Conservation (phyloP, 2,113 vertebrate species). For the Hippocampus guttulatus region DNA sequence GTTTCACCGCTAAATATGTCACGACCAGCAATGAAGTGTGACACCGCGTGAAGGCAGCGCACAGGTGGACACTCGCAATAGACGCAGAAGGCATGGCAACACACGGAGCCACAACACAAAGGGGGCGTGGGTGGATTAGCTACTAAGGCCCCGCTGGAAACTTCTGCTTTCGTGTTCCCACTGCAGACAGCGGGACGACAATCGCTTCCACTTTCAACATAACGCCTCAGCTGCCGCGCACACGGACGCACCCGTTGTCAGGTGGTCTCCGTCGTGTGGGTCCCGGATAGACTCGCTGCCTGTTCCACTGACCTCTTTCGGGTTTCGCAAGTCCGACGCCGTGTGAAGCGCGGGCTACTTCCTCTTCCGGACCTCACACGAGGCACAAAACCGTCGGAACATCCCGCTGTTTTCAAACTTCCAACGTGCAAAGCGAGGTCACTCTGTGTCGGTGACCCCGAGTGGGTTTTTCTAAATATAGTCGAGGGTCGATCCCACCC, state of each 20-base stretch:
- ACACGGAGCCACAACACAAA: conserved; percentile 24
- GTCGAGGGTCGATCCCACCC: conserved; percentile 26
- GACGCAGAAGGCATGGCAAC: conserved; percentile 31
- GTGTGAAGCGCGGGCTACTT: not conserved
- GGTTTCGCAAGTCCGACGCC: conserved; percentile 48
- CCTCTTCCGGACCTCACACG: conserved; percentile 20
- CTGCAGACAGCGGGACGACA: conserved; percentile 42
- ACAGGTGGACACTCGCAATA: conserved; percentile 42
- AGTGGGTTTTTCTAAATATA: conserved; percentile 42
- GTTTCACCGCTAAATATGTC: not conserved
- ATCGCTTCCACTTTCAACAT: conserved; percentile 59
- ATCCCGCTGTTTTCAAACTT: not conserved
- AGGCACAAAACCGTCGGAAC: not conserved
- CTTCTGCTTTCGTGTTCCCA: conserved; percentile 58
- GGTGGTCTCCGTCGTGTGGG: conserved; percentile 51
- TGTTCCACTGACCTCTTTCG: conserved; percentile 32
- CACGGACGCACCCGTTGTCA: conserved; percentile 41
- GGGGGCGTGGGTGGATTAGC: not conserved
- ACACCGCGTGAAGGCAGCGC: conserved; percentile 1
- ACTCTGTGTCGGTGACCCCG: conserved; percentile 17
- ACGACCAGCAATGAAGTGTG: not conserved
- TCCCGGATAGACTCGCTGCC: conserved; percentile 32
- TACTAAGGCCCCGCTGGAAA: conserved; percentile 38
- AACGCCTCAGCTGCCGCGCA: conserved; percentile 63
- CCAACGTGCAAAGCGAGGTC: conserved; percentile 10